Conservation (phyloP, 1,140 invertebrate species). For the Eciton burchellii region DNA sequence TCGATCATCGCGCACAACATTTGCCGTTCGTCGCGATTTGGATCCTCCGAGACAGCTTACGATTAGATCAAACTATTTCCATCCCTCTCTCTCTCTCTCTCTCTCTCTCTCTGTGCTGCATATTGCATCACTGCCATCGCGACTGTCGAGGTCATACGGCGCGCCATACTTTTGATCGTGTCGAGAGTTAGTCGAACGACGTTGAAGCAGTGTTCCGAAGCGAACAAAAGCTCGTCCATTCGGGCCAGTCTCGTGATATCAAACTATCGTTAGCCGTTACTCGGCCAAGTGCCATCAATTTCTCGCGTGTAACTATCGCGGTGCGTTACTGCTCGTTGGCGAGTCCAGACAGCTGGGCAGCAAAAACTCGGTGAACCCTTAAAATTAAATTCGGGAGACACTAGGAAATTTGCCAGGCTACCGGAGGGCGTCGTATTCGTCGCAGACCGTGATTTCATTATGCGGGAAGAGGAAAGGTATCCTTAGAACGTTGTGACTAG, state of each 20-base stretch:
- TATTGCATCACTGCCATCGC: slow-evolving; percentile 4
- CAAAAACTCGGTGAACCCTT: slow-evolving; percentile 7
- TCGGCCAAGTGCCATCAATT: slow-evolving; percentile 55
- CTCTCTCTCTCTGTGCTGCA: too few species aligned
- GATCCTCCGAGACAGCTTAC: slow-evolving; percentile 61
- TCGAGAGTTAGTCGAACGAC: slow-evolving; percentile 47
- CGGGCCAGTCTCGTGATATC: slow-evolving; percentile 51
- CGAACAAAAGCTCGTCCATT: slow-evolving; percentile 49
- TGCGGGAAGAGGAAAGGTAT: slow-evolving; percentile 21
- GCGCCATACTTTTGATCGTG: slow-evolving; percentile 30
- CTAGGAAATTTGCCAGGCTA: slow-evolving; percentile 8
- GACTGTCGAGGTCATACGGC: not conserved
- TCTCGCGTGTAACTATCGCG: slow-evolving; percentile 35
- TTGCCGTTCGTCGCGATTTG: slow-evolving; percentile 73
- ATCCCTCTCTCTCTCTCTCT: slow-evolving; percentile 59
- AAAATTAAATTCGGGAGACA: slow-evolving; percentile 27
- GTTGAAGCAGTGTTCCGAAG: slow-evolving; percentile 33
- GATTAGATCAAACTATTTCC: slow-evolving; percentile 67
- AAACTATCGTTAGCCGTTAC: slow-evolving; percentile 59
- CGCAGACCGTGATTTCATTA: slow-evolving; percentile 39
- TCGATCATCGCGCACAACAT: slow-evolving; percentile 66
- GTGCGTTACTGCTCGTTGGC: not conserved
- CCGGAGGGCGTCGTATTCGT: slow-evolving; percentile 10
- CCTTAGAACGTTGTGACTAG: slow-evolving; percentile 42
- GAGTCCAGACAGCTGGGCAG: not conserved